A percentile compares a stretch with the other conserved stretches of the same genome.
Evolutionary conservation across 2,113 vertebrate species (phyloP).

Genomic region (Peromyscus leucopus): DNA sequence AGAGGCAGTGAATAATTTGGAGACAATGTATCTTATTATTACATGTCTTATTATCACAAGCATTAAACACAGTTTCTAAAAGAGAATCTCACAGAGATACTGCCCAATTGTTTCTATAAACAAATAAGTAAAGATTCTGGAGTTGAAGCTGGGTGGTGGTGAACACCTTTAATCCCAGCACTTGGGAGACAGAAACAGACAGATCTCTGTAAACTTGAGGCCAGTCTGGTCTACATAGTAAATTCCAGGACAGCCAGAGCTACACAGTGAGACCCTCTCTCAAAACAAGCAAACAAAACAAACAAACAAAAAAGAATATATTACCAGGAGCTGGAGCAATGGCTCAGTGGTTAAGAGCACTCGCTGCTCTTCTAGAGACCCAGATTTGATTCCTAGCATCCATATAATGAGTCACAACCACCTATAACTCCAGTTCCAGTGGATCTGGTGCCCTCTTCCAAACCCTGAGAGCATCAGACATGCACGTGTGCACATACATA

Average conservation of each 20-base stretch:
- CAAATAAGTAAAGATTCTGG: conserved; percentile 31
- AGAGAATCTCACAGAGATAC: conserved; percentile 46
- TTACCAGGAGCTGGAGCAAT: not conserved
- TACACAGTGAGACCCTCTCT: not conserved
- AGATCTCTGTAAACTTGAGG: not conserved
- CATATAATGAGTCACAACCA: not conserved
- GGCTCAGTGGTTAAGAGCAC: not conserved
- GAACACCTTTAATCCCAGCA: not conserved
- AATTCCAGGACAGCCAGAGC: not conserved
- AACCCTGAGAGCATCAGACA: not conserved
- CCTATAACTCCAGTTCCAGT: not conserved
- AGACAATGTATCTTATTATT: conserved; percentile 10
- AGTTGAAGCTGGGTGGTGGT: not conserved
- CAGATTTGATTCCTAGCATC: not conserved
- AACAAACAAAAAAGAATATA: not conserved
- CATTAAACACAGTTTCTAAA: conserved; percentile 47
- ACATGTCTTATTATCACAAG: not conserved
- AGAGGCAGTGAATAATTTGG: conserved; percentile 21
- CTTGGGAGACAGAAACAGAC: not conserved
- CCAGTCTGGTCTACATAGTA: not conserved
- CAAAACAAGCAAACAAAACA: not conserved
- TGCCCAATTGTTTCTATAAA: conserved; percentile 44
- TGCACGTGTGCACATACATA: not conserved
- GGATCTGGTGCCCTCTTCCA: not conserved
- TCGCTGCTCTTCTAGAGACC: not conserved